Evolutionary conservation across 2,797 vertebrate genomes (phyloP).

Genomic region (Rhincodon typus): DNA sequence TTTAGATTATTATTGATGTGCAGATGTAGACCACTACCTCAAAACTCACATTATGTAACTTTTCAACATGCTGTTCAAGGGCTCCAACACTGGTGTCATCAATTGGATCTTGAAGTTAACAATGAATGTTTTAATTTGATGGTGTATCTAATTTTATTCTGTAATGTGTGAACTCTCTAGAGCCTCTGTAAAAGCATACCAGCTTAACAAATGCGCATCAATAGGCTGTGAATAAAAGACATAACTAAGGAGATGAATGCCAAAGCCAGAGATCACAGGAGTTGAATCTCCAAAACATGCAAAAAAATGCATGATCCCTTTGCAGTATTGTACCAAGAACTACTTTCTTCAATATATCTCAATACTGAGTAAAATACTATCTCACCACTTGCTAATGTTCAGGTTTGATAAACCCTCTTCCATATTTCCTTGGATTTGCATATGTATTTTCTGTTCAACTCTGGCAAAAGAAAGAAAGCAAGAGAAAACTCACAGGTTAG

Average conservation of each 20-base stretch:
- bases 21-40: not conserved
- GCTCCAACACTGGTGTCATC: not conserved
- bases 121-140: not conserved
- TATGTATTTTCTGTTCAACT: not conserved
- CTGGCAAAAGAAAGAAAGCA: not conserved
- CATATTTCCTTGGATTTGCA: not conserved
- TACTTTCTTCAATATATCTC: not conserved
- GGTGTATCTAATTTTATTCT: not conserved
- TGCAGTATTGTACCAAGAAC: not conserved
- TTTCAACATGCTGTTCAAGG: not conserved
- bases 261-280: not conserved
- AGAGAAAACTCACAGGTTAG: not conserved
- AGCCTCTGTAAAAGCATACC: not conserved
- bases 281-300: not conserved
- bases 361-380: not conserved
- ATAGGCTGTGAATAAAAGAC: not conserved
- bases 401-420: not conserved
- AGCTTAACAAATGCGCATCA: not conserved
- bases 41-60: too few relatives aligned
- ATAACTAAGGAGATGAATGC: not conserved
- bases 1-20: not conserved
- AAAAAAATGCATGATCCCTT: not conserved
- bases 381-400: not conserved
- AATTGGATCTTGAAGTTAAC: not conserved
- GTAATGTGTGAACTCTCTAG: not conserved